Evolutionary conservation across 2,113 vertebrate genomes (phyloP).

Genomic region (Fulmarus glacialis): DNA sequence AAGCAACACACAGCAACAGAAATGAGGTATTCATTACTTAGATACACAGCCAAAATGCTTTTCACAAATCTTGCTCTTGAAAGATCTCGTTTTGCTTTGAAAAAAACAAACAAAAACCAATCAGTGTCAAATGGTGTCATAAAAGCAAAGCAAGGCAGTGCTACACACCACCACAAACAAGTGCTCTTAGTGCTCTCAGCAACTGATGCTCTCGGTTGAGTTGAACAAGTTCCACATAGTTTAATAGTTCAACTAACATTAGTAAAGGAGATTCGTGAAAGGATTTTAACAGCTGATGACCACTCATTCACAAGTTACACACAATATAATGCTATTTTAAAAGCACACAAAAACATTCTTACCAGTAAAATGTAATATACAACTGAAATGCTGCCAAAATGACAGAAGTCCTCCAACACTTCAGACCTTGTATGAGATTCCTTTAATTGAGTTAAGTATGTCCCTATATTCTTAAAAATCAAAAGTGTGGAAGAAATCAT

Average conservation of each 20-base stretch:
- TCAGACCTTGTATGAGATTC: background rate
- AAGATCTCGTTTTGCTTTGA: background rate
- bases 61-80: background rate
- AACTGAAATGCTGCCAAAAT: background rate
- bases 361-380: background rate
- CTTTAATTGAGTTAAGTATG: background rate
- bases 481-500: background rate
- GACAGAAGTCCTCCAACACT: background rate
- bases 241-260: background rate
- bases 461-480: background rate
- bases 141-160: background rate
- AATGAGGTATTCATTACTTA: background rate
- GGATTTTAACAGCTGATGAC: background rate
- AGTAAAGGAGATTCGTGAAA: background rate
- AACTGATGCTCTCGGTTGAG: background rate
- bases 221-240: background rate
- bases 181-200: background rate
- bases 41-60: background rate
- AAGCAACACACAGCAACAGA: background rate
- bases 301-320: background rate
- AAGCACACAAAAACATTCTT: background rate
- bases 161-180: background rate
- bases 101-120: background rate
- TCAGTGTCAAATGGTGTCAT: background rate
- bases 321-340: background rate